Conservation (phyloP, 1,140 invertebrate species). For the Hycleus phaleratus region DNA sequence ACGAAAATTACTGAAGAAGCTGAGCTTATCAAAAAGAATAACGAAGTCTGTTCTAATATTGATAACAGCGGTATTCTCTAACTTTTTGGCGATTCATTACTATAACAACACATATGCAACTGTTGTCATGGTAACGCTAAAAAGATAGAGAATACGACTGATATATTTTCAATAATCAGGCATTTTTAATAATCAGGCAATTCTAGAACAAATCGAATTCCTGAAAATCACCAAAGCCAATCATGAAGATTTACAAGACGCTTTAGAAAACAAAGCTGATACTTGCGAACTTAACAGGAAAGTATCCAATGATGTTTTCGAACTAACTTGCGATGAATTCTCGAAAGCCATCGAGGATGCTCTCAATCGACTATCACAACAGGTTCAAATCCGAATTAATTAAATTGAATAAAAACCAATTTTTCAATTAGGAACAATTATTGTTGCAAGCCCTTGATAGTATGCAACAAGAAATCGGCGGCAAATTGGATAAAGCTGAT, state of each 20-base stretch:
- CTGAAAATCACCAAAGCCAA: constrained; percentile 49
- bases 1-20: no score
- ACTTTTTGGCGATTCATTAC: no score
- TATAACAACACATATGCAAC: no score
- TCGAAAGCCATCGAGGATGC: constrained; percentile 53
- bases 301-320: constrained; percentile 61
- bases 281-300: constrained; percentile 55
- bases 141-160: not conserved
- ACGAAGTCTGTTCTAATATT: no score
- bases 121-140: not conserved
- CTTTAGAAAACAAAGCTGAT: constrained; percentile 62
- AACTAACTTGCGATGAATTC: constrained; percentile 55
- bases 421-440: constrained; percentile 44
- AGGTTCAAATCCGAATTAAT: constrained; percentile 36
- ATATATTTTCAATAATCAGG: not conserved
- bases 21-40: no score
- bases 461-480: constrained; percentile 56
- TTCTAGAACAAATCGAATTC: constrained; percentile 20
- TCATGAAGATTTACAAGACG: constrained; percentile 55
- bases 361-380: constrained; percentile 50
- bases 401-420: not conserved
- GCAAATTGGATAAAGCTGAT: constrained; percentile 59
- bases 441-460: constrained; percentile 57
- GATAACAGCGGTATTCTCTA: no score
- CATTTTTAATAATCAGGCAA: not conserved